Base-by-base conservation (phyloP, 1,140 invertebrate genomes). In the Drosophila albomicans region DNA sequence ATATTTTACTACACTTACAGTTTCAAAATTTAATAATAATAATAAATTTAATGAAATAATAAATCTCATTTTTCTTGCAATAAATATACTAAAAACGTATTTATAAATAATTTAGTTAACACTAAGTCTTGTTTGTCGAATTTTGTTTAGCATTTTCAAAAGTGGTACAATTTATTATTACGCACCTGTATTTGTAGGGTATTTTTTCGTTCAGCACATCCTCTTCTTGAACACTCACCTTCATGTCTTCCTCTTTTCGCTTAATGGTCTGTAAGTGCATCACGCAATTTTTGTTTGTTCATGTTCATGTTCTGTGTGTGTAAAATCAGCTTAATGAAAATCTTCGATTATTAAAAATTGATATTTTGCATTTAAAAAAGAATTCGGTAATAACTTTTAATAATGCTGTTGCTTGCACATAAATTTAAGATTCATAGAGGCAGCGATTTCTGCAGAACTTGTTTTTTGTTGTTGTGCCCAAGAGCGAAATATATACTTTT, bases 271-370 rank as follows among this genome's bases (percentile, higher is more conserved):
- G 30, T 62, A 76, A 73, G 74, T 77, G 75, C 51, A 54, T 30
- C 56, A 61, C 52, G 41, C 41, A 45, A 46, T 72, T 59, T 54
- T 10, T 59, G 30, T 43, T 41, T 51, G 30, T 43, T 41, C 43
- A 48, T 7, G 58, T 13, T 30, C 51, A 46, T 5, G 35, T 46
- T 7, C 43, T 56, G 63, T 56, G 63, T 52, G 38, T 30, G 30
- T 62, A 30, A 68, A 85, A 81, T 51, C 57, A 25, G 28, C 65
- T 84, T 78, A 77, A 73, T 81, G 73, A 77, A 66, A 67, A 74
- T 77, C 69, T 61, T 76, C 67, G 75, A 82, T 87, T 87, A 76
- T 38, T 57, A 41, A 41, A 48, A 54, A 57, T 8, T 11, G 28
- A 32, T 13, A 54, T 54, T 30, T 54, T 13, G 7, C 49, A 13